Percentiles rank a stretch among this genome's conserved stretches.
These are phyloP conservation scores for Amblyraja radiata DNA, from an alignment of 2,797 vertebrate genomes.

Conservation along the genomic window DNA sequence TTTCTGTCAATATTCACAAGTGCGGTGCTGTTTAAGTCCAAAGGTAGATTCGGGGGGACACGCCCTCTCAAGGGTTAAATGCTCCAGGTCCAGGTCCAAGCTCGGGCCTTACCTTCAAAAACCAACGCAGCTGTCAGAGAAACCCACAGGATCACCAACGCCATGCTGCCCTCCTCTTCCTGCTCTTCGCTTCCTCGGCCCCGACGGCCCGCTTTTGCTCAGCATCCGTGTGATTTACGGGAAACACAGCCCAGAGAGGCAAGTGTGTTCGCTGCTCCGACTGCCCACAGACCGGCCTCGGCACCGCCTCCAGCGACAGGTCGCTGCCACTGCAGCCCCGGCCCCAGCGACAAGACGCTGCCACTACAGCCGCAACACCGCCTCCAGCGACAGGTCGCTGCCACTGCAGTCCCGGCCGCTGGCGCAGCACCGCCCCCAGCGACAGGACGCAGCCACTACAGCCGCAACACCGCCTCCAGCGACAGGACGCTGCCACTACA, in stretches of 20 bases:
- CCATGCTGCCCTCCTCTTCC: neutral
- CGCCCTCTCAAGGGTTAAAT: neutral
- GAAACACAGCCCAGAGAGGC: neutral
- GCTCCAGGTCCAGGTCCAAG: neutral
- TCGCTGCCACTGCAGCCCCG: too few species aligned
- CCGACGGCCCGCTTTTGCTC: neutral
- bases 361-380: neutral
- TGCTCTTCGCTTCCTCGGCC: neutral
- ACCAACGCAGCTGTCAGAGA: too few species aligned
- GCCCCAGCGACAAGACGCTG: too few species aligned
- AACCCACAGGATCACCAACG: neutral
- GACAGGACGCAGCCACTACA: neutral
- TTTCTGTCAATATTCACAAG: neutral
- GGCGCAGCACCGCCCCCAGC: neutral
- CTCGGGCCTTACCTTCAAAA: neutral
- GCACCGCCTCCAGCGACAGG: neutral
- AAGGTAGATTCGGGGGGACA: neutral
- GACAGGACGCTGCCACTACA: neutral
- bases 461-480: neutral
- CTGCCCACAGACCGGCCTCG: neutral
- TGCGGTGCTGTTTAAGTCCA: neutral
- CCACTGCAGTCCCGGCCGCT: neutral
- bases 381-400: neutral
- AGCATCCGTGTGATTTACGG: slow-evolving; percentile 25
- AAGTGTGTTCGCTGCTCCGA: too few species aligned